Base-by-base conservation (phyloP, 2,888 invertebrate genomes). In the Spicauda simplicius region DNA sequence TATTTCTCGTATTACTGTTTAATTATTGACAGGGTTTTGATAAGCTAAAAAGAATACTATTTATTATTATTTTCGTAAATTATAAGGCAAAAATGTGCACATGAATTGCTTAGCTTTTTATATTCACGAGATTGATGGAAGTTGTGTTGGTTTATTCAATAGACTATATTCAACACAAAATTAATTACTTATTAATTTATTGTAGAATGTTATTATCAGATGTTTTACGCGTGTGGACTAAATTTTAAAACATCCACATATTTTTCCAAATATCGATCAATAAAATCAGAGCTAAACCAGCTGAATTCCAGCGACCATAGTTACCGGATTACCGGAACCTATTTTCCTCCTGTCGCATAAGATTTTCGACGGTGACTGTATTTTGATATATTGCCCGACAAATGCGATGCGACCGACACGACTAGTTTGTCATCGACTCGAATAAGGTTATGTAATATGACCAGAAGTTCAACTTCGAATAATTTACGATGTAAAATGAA, bases 381-480 rank as follows among this genome's bases (percentile, higher is more conserved):
- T 20, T 53, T 53, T 53, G 52, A 53, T 20, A 53, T 20, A 53
- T 53, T 53, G 52, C 52, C 20, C 19, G 52, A 20, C 19, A 53
- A 53, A 53, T 20, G 3, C 52, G 52, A 53, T 20, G 20, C n/a
- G 52, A 53, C 12, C 10, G 52, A 53, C 18, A 53, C n/a, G 12
- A 19, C 52, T 12, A 53, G 52, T 53, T 53, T 53, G 20, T 53
- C 52, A 53, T 53, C 52, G 52, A 25, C 52, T 53, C 16, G 12
- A 12, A 18, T 6, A 41, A 41, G 41, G 41, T 41, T 7, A n/a
- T n/a, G n/a, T n/a, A 53, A 53, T 20, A 11, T 8, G 50, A 16
- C 6, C n/a, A 48, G 48, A 48, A 4, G 48, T 48, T 48, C 16
- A 48, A 48, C 48, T 48, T 48, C 16, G 7, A 6, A 48, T 5